These are phyloP conservation scores for Acromyrmex heyeri DNA, from an alignment of 1,140 invertebrate species.

Conservation along the genomic window DNA sequence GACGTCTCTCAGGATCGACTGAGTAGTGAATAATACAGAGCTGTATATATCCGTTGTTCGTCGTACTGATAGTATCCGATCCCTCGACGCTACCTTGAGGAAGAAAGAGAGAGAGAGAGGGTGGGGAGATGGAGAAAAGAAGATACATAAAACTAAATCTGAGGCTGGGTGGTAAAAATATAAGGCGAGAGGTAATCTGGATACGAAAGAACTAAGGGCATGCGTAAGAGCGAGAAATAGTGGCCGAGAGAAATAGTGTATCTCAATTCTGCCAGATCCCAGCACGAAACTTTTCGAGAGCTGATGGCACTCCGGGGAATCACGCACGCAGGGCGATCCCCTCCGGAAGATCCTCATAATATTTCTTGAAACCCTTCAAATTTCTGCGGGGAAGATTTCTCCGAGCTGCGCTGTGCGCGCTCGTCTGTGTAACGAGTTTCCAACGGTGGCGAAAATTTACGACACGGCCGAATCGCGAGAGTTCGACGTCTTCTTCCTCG, in stretches of 20 bases:
- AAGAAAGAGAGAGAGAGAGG: not conserved
- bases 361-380: slow-evolving; percentile 69
- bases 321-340: slow-evolving; percentile 58
- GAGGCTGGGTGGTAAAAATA: slow-evolving; percentile 1
- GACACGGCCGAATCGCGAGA: slow-evolving; percentile 39
- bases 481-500: slow-evolving; percentile 54
- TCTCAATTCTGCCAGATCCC: slow-evolving; percentile 36
- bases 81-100: slow-evolving; percentile 6
- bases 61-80: slow-evolving; percentile 49
- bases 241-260: too few relatives aligned
- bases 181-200: too few relatives aligned
- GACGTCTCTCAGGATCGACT: slow-evolving; percentile 50
- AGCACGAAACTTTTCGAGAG: slow-evolving; percentile 71
- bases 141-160: slow-evolving; percentile 70
- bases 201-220: not conserved
- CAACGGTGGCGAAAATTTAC: slow-evolving; percentile 60
- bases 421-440: slow-evolving; percentile 52
- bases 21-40: slow-evolving; percentile 67
- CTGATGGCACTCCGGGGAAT: slow-evolving; percentile 70
- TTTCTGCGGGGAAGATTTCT: slow-evolving; percentile 61
- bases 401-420: not conserved
- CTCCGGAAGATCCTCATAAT: slow-evolving; percentile 67
- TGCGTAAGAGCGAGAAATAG: not conserved
- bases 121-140: not conserved
- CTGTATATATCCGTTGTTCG: slow-evolving; percentile 62